Conservation (phyloP, 2,797 vertebrate species). For the Toxotes lorentzi region DNA sequence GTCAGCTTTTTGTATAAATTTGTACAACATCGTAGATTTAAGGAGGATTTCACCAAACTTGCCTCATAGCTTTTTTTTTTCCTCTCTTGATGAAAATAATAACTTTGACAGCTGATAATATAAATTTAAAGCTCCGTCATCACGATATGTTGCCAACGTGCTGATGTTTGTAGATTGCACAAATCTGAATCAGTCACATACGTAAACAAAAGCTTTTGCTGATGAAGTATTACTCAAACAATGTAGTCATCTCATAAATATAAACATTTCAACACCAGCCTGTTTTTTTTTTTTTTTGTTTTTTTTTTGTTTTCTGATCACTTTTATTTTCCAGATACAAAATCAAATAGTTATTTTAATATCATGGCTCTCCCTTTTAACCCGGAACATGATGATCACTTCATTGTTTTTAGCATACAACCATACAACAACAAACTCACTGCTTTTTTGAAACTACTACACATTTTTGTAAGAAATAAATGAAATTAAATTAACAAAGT, state of each 20-base stretch:
- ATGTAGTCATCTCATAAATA: conserved; percentile 59
- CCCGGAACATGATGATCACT: conserved; percentile 29
- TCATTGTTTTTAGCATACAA: conserved; percentile 46
- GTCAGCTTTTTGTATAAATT: conserved; percentile 79
- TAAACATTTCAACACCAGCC: conserved; percentile 65
- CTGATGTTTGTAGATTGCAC: conserved; percentile 77
- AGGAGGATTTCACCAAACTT: conserved; percentile 74
- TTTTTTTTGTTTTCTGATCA: conserved; percentile 44
- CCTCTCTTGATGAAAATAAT: conserved; percentile 52
- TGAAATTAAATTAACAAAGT: conserved; percentile 53
- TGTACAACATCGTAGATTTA: conserved; percentile 73
- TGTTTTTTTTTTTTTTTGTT: conserved; percentile 52
- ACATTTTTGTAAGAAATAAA: conserved; percentile 76
- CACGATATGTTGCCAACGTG: conserved; percentile 61
- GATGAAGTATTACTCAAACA: conserved; percentile 72
- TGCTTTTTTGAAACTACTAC: conserved; percentile 64
- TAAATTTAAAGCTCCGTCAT: conserved; percentile 54
- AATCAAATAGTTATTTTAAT: conserved; percentile 48
- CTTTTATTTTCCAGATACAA: conserved; percentile 47
- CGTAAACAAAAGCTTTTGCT: conserved; percentile 64
- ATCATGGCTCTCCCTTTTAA: conserved; percentile 33
- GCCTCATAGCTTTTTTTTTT: conserved; percentile 62
- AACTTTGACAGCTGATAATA: conserved; percentile 55
- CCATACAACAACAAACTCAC: conserved; percentile 32
- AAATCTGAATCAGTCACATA: conserved; percentile 59